A percentile compares a stretch with the other conserved stretches of the same genome.
These are phyloP conservation scores for Peucedramus taeniatus DNA, from an alignment of 2,113 vertebrate genomes.

Conservation along the genomic window DNA sequence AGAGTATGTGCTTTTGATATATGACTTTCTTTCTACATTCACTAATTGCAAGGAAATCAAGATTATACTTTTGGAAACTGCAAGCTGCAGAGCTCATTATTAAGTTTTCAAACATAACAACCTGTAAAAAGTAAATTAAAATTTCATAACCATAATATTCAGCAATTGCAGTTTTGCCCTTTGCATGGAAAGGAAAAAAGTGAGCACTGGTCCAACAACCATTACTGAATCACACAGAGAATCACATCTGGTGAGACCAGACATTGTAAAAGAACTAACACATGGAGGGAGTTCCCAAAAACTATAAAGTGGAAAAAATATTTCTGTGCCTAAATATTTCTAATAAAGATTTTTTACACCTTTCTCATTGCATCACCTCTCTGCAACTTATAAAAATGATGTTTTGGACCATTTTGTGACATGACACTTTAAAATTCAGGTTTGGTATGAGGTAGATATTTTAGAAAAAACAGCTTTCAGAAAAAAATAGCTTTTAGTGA, in stretches of 20 bases:
- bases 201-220: neutral
- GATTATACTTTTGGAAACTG: constrained; percentile 8
- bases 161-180: neutral
- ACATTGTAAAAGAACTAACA: neutral
- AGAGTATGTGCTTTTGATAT: constrained; percentile 4
- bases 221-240: neutral
- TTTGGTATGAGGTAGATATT: neutral
- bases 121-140: neutral
- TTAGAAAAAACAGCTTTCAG: neutral
- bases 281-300: neutral
- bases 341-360: neutral
- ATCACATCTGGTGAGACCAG: neutral
- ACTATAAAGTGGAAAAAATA: neutral
- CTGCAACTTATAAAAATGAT: neutral
- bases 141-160: neutral
- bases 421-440: neutral
- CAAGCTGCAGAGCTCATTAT: neutral
- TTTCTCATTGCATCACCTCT: neutral
- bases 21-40: neutral
- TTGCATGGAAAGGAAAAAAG: neutral
- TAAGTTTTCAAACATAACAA: constrained; percentile 2
- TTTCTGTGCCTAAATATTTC: neutral
- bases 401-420: neutral
- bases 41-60: constrained; percentile 47
- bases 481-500: neutral